A percentile compares a stretch with the other conserved stretches of the same genome.
phyloP scores from a whole-genome alignment of 1,140 invertebrate genomes.

The Temnothorax nylanderi region DNA sequence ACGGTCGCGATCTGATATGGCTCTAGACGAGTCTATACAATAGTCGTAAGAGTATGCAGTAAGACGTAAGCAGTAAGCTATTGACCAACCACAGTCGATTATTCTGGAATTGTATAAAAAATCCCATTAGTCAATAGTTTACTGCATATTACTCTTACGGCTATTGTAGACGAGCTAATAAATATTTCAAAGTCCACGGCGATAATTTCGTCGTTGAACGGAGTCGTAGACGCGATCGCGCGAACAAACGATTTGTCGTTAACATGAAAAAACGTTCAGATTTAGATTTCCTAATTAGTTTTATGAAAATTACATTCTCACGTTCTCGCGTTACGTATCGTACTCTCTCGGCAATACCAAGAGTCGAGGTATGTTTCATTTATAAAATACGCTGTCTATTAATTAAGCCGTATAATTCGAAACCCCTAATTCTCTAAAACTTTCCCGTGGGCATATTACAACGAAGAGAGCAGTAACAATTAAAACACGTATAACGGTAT shows the following conservation, averaged over 20 bases:
- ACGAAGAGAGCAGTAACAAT: neutral
- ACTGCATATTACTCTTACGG: too few species aligned
- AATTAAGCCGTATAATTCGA: neutral
- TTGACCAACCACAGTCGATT: too few species aligned
- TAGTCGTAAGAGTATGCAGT: too few species aligned
- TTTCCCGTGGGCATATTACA: neutral
- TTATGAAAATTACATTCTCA: neutral
- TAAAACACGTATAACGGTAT: neutral
- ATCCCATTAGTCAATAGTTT: too few species aligned
- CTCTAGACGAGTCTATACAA: too few species aligned
- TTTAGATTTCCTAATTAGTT: neutral
- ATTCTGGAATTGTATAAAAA: too few species aligned
- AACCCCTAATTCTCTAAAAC: neutral
- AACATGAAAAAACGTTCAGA: neutral
- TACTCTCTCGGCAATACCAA: neutral
- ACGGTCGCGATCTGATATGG: neutral
- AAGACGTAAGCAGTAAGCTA: too few species aligned
- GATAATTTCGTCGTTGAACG: neutral
- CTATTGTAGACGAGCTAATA: neutral
- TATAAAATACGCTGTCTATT: neutral
- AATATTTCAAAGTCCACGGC: conserved; percentile 25
- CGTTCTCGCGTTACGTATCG: neutral
- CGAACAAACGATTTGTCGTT: neutral
- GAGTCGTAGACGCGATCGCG: neutral
- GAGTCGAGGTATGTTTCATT: neutral